Evolutionary conservation across 2,888 invertebrate genomes (phyloP).

Genomic region (Schizotus pectinicornis): DNA sequence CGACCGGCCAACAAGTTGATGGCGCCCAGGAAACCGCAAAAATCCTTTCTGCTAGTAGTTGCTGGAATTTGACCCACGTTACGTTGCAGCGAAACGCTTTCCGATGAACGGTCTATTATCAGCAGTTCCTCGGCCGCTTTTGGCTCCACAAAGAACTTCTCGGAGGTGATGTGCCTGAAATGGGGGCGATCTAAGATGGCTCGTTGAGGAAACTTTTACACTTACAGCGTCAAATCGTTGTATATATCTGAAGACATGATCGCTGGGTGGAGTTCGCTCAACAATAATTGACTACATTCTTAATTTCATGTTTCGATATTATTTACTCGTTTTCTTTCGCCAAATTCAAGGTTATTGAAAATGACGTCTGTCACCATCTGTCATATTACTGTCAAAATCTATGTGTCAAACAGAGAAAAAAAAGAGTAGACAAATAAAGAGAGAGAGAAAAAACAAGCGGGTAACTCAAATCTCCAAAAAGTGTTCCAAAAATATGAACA

Average conservation of each 20-base stretch:
- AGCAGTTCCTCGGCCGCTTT: constrained; percentile 76
- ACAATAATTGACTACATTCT: constrained; percentile 20
- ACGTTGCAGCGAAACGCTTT: constrained; percentile 45
- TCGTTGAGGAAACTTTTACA: constrained; percentile 10
- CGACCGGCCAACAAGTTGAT: constrained; percentile 84
- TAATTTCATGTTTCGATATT: background rate
- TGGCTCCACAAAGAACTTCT: constrained; percentile 88
- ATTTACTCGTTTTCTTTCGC: too few species aligned
- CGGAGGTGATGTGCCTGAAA: constrained; percentile 83
- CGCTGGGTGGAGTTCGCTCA: constrained; percentile 2
- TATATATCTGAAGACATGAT: constrained; percentile 45
- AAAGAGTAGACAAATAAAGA: too few species aligned
- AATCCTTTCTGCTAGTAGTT: constrained; percentile 67
- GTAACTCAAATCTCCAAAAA: too few species aligned
- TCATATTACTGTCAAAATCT: too few species aligned
- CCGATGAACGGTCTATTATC: constrained; percentile 79
- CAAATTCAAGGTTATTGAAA: background rate
- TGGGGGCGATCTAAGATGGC: constrained; percentile 15
- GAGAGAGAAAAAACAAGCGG: too few species aligned
- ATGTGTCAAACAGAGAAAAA: too few species aligned
- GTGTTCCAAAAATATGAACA: too few species aligned
- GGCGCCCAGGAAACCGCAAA: constrained; percentile 89
- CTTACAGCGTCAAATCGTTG: constrained; percentile 49
- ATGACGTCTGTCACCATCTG: too few species aligned
- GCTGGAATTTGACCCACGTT: constrained; percentile 69